These are phyloP conservation scores for Theonella swinhoei DNA, from an alignment of 37 sponge, comb jelly and placozoan genomes.

Conservation along the genomic window DNA sequence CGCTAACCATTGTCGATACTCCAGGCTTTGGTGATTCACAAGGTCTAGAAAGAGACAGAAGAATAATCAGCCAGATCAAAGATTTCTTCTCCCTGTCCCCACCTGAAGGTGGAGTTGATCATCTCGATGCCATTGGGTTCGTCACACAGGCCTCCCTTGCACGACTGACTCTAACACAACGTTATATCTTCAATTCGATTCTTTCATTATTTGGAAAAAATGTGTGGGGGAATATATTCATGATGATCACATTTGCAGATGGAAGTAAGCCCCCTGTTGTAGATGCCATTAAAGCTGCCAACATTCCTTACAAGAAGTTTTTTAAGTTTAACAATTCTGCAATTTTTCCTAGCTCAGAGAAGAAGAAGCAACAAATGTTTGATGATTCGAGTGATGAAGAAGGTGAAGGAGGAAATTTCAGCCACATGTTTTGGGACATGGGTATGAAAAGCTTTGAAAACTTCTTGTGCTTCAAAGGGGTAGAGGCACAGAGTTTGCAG, in stretches of 20 bases:
- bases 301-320: constrained; percentile 29
- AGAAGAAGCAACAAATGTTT: too few species aligned
- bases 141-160: constrained; percentile 70
- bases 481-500: constrained; percentile 30
- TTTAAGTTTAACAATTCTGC: constrained; percentile 85
- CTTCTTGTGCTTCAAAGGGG: constrained; percentile 37
- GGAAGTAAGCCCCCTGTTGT: constrained; percentile 58
- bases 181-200: constrained; percentile 68
- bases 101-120: constrained; percentile 35
- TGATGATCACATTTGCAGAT: constrained; percentile 88
- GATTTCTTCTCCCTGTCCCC: constrained; percentile 47
- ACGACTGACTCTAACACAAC: constrained; percentile 62
- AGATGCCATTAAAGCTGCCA: constrained; percentile 52
- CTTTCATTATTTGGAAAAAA: constrained; percentile 70
- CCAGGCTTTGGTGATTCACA: constrained; percentile 81
- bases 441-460: constrained; percentile 46
- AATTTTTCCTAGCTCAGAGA: constrained; percentile 1
- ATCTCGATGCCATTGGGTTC: constrained; percentile 63
- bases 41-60: constrained; percentile 59
- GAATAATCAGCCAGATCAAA: constrained; percentile 34
- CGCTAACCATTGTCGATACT: constrained; percentile 76
- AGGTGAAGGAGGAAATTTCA: too few species aligned
- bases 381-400: too few species aligned
- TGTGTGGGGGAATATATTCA: constrained; percentile 49
- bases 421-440: constrained; percentile 80